Base-by-base conservation (phyloP, 2,888 invertebrate genomes). In the Gymnocheta viridis region DNA sequence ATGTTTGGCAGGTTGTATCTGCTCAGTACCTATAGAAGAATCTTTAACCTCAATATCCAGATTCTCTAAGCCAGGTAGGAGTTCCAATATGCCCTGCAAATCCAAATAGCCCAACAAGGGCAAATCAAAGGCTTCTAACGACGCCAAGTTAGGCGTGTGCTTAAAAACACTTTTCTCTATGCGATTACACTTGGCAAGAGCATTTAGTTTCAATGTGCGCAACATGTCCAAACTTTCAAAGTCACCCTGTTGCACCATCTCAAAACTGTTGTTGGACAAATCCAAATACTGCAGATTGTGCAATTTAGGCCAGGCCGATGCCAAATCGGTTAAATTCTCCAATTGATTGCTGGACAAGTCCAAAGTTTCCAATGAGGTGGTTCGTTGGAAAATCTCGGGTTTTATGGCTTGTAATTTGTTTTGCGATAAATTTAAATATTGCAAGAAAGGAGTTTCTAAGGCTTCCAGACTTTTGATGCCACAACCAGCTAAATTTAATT, bases 41-140 rank as follows among this genome's bases (percentile, higher is more conserved):
- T 98, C 97, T 90, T 97, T 98, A 0, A 97, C 94, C 93, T 98
- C 98, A 70, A 98, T 94, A 85, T 97, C 96, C 12, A 98, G 92
- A 86, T 93, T 93, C 91, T 97, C 96, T 51, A 98, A 91, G 0
- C 95, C 95, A 1, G 95, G 94, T 88, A 97, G 92, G 86, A 95
- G 93, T 86, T 95, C 95, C n/a, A 98, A 92, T 35, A 97, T 94
- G 0, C 97, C 97, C 88, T 96, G 95, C n/a, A 97, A 94, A 91
- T 98, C 97, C 84, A 97, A 93, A 88, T 97, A 97, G 0, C 97
- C 97, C 27, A 98, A 90, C 87, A 95, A 94, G 0, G 97, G 97
- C 89, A 95, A 96, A 64, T 95, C 95, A 88, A 95, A 95, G 0
- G 96, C 95, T 85, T 95, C 93, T 9, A 98, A 89, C 72, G 93